Percentiles rank a stretch among this genome's conserved stretches.
Conservation (phyloP, 2,113 vertebrate species). For the Toxotes jaculatrix region DNA sequence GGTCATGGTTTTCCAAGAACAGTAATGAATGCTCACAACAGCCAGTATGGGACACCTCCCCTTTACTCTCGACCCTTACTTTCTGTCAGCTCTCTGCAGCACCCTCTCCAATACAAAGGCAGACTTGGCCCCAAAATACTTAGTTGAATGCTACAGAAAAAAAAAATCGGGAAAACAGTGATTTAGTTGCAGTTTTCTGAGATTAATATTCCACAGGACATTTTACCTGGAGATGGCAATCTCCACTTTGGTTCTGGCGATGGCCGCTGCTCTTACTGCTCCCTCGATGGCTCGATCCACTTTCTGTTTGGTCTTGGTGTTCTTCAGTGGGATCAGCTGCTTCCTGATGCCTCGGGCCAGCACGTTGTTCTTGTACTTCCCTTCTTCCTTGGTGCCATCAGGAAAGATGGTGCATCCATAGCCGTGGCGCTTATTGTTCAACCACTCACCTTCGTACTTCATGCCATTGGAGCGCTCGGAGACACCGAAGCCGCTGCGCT, state of each 20-base stretch:
- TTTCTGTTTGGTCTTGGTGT: slow-evolving; percentile 96
- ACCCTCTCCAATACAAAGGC: too few relatives aligned
- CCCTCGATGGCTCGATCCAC: slow-evolving; percentile 94
- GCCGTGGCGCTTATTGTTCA: slow-evolving; percentile 94
- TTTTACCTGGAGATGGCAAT: slow-evolving; percentile 96
- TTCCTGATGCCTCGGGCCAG: slow-evolving; percentile 94
- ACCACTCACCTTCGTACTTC: slow-evolving; percentile 97
- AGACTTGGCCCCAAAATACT: too few relatives aligned
- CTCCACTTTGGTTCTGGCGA: slow-evolving; percentile 97
- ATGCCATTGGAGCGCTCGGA: slow-evolving; percentile 96
- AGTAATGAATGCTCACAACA: too few relatives aligned
- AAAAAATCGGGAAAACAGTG: background rate
- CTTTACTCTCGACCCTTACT: too few relatives aligned
- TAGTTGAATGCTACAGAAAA: background rate
- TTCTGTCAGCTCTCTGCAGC: too few relatives aligned
- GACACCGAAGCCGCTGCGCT: slow-evolving; percentile 93
- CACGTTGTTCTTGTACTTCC: slow-evolving; percentile 97
- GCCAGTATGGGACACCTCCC: too few relatives aligned
- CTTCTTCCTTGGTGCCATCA: slow-evolving; percentile 93
- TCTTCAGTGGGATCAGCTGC: slow-evolving; percentile 93
- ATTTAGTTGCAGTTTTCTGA: background rate
- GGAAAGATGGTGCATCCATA: slow-evolving; percentile 96
- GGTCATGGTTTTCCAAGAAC: too few relatives aligned
- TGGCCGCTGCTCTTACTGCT: slow-evolving; percentile 91
- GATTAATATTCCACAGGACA: background rate